These are phyloP conservation scores for Loxodonta africana DNA, from an alignment of 2,113 vertebrate genomes.

Conservation along the genomic window DNA sequence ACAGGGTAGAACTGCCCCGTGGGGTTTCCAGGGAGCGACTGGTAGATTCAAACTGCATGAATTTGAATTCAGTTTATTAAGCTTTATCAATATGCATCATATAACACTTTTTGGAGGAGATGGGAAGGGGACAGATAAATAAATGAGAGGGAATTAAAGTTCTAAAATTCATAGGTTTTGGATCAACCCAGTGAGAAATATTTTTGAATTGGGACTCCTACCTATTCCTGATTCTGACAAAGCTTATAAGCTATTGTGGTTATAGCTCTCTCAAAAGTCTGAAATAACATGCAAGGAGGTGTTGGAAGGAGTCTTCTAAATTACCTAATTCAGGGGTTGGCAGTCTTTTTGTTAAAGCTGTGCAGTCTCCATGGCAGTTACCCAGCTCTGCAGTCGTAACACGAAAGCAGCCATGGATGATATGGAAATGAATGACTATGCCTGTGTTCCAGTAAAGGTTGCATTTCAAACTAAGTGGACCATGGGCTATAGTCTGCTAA, in stretches of 20 bases:
- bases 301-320: background rate
- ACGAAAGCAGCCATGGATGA: background rate
- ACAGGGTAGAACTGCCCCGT: too few species aligned
- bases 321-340: background rate
- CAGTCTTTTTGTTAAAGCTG: background rate
- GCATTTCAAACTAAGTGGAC: background rate
- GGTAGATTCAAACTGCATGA: too few species aligned
- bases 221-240: background rate
- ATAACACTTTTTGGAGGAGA: background rate
- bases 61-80: background rate
- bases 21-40: too few species aligned
- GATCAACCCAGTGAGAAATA: background rate
- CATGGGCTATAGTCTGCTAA: background rate
- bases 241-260: background rate
- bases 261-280: background rate
- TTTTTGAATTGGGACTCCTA: background rate
- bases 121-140: background rate
- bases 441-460: background rate
- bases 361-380: background rate
- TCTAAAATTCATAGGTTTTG: background rate
- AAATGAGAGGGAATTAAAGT: background rate
- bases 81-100: background rate
- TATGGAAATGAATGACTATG: too few species aligned
- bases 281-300: background rate
- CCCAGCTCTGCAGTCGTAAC: background rate